These are phyloP conservation scores for Meles meles DNA, from an alignment of 2,113 vertebrate genomes.

Conservation along the genomic window DNA sequence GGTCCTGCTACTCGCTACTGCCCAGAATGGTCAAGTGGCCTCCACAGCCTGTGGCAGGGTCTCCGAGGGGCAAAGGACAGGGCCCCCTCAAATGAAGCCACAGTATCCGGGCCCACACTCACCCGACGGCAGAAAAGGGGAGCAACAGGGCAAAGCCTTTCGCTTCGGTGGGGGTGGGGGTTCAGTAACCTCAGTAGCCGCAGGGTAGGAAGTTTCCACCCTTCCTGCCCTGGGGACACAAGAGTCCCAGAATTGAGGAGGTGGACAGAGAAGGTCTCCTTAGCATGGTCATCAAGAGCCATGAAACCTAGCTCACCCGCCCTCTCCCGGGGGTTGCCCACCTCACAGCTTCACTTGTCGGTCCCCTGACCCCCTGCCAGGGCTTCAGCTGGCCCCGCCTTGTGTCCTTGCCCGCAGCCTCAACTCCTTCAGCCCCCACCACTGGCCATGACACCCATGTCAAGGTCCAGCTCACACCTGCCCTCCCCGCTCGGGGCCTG, in stretches of 20 bases:
- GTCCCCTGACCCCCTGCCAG: fast-evolving
- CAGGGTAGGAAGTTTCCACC: fast-evolving
- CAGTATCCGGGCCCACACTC: fast-evolving
- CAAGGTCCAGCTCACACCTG: not conserved
- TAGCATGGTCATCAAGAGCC: not conserved
- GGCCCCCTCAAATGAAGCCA: not conserved
- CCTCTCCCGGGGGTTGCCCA: not conserved
- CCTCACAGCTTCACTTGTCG: too few relatives aligned
- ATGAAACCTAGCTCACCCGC: not conserved
- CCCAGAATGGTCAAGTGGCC: not conserved
- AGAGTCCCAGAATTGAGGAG: not conserved
- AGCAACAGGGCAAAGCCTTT: not conserved
- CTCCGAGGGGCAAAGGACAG: not conserved
- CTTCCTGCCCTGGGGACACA: not conserved
- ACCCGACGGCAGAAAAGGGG: not conserved
- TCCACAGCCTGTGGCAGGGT: not conserved
- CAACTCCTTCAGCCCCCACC: too few relatives aligned
- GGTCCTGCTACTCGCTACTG: not conserved
- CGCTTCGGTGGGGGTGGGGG: fast-evolving
- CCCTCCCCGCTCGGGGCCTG: not conserved
- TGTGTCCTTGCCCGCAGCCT: not conserved
- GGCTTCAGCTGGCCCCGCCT: not conserved
- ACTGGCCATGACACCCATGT: not conserved
- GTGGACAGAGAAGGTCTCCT: not conserved
- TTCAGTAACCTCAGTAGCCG: not conserved